Conservation (phyloP, 2,113 vertebrate genomes). For the Columbina picui region DNA sequence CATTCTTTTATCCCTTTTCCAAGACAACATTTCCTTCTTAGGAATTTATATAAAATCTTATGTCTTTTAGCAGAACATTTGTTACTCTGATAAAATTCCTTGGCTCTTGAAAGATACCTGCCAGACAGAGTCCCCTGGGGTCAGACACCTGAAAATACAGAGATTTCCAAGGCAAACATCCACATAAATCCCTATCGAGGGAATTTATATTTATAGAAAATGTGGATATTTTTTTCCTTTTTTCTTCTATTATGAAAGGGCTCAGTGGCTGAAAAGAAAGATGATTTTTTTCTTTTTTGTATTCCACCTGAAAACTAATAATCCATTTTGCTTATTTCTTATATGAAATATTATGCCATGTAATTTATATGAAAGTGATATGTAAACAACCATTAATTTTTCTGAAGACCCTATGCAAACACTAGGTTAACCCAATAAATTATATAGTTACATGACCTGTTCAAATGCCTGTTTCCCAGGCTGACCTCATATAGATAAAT, state of each 20-base stretch:
- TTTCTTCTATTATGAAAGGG: background rate
- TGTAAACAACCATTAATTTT: background rate
- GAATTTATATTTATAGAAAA: background rate
- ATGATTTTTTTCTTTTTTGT: background rate
- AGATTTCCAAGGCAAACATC: background rate
- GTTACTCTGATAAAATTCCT: background rate
- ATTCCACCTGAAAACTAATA: background rate
- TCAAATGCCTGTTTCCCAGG: background rate
- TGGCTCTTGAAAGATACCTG: background rate
- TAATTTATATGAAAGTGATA: background rate
- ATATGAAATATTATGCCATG: background rate
- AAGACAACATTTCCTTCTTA: background rate
- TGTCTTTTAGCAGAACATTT: background rate
- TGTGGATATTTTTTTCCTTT: rapidly evolving
- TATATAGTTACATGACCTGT: background rate
- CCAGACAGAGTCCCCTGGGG: background rate
- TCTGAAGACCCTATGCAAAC: background rate
- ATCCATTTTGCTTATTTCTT: background rate
- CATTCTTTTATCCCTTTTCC: background rate
- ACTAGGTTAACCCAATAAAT: background rate
- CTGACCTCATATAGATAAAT: background rate
- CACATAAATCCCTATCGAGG: background rate
- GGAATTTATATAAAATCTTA: background rate
- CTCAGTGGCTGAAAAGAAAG: background rate
- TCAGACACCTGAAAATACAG: background rate